Conservation (phyloP, 2,113 vertebrate species). For the Ageneiosus marmoratus region DNA sequence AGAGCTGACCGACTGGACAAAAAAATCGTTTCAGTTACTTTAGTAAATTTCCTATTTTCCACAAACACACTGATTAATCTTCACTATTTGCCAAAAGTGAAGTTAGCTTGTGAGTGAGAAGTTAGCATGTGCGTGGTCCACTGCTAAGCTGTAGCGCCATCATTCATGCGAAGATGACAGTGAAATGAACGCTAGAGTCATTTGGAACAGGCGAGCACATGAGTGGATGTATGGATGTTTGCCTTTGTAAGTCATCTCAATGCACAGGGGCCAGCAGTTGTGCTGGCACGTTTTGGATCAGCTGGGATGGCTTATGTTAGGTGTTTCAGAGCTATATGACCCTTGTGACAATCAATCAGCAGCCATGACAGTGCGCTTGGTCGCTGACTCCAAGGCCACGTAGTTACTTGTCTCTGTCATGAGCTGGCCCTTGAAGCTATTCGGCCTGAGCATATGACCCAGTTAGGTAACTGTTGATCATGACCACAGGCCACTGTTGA, state of each 20-base stretch:
- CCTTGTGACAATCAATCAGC: conserved; percentile 64
- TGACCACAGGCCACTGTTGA: conserved; percentile 8
- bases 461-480: conserved; percentile 29
- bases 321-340: conserved; percentile 58
- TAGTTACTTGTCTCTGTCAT: conserved; percentile 63
- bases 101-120: neutral
- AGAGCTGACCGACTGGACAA: neutral
- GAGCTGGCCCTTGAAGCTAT: conserved; percentile 59
- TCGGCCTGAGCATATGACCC: conserved; percentile 45
- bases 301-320: conserved; percentile 55
- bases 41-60: neutral
- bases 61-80: neutral
- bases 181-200: conserved; percentile 27
- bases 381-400: conserved; percentile 67
- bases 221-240: conserved; percentile 31
- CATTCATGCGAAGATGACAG: conserved; percentile 24
- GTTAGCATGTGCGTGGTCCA: neutral
- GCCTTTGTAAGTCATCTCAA: conserved; percentile 41
- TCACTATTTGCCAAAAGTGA: neutral
- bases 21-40: neutral
- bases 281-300: conserved; percentile 60
- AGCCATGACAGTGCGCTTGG: conserved; percentile 61
- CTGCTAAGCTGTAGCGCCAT: conserved; percentile 14
- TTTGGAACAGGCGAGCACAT: conserved; percentile 41
- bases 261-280: conserved; percentile 43